phyloP scores from a whole-genome alignment of 2,113 vertebrate species.

The Oxyruncus cristatus region DNA sequence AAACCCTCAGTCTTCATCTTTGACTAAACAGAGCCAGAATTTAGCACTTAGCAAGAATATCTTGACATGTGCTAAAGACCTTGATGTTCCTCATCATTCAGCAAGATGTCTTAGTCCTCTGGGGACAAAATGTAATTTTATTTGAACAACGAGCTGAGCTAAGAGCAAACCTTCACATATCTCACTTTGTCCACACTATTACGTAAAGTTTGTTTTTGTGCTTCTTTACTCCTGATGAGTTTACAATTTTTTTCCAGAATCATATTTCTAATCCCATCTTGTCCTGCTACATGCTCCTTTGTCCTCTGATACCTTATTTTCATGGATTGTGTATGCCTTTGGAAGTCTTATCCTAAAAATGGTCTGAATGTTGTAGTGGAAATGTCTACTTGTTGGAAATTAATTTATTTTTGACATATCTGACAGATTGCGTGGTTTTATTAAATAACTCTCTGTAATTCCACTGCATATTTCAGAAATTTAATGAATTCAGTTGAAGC shows the following conservation, averaged over 20 bases:
- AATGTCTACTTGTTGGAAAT: constrained; percentile 18
- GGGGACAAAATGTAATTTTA: neutral
- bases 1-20: neutral
- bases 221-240: neutral
- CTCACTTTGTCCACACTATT: neutral
- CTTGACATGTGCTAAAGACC: neutral
- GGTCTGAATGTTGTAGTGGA: neutral
- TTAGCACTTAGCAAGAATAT: neutral
- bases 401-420: constrained; percentile 29
- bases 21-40: neutral
- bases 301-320: neutral
- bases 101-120: neutral
- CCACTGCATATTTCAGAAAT: constrained; percentile 63
- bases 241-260: neutral
- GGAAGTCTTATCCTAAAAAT: neutral
- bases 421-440: constrained; percentile 25
- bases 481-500: constrained; percentile 17
- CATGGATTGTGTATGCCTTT: neutral
- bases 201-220: neutral
- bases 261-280: neutral
- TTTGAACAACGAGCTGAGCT: neutral
- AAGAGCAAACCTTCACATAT: neutral
- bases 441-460: constrained; percentile 61
- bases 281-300: neutral
- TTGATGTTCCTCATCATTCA: neutral